Evolutionary conservation across 2,797 vertebrate genomes (phyloP).

Genomic region (Halcyon smyrnensis): DNA sequence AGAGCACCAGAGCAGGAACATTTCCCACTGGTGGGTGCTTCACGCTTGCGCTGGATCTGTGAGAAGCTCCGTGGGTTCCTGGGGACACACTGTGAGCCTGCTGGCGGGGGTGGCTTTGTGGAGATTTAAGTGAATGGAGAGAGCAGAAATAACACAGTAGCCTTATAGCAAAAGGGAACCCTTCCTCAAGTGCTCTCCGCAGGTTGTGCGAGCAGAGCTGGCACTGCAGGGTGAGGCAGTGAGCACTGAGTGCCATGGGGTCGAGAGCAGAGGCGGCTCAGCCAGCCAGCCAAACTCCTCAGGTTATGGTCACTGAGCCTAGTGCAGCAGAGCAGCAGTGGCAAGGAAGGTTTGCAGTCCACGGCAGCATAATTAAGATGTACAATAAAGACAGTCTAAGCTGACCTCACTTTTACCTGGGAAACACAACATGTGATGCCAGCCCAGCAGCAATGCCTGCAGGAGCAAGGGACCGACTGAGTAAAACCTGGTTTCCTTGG

Average conservation of each 20-base stretch:
- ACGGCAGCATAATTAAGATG: not conserved
- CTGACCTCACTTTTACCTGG: not conserved
- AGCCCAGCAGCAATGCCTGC: not conserved
- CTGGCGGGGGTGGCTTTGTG: not conserved
- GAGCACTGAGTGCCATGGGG: accelerated
- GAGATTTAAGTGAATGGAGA: not conserved
- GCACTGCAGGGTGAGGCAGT: not conserved
- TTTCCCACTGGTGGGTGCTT: not conserved
- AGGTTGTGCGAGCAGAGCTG: not conserved
- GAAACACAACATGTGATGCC: not conserved
- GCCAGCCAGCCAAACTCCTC: not conserved
- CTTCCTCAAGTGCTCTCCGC: not conserved
- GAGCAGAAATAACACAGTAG: not conserved
- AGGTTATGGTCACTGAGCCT: not conserved
- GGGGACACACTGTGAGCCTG: not conserved
- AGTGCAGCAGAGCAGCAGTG: not conserved
- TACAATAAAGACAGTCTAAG: not conserved
- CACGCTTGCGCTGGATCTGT: not conserved
- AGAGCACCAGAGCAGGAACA: not conserved
- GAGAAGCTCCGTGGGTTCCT: not conserved
- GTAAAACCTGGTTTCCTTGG: not conserved
- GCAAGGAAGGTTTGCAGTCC: not conserved
- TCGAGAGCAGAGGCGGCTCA: not conserved
- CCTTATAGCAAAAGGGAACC: not conserved
- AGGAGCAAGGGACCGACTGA: not conserved